Base-by-base conservation (phyloP, 35 echinoderm and acorn worm genomes). In the Diadema setosum region DNA sequence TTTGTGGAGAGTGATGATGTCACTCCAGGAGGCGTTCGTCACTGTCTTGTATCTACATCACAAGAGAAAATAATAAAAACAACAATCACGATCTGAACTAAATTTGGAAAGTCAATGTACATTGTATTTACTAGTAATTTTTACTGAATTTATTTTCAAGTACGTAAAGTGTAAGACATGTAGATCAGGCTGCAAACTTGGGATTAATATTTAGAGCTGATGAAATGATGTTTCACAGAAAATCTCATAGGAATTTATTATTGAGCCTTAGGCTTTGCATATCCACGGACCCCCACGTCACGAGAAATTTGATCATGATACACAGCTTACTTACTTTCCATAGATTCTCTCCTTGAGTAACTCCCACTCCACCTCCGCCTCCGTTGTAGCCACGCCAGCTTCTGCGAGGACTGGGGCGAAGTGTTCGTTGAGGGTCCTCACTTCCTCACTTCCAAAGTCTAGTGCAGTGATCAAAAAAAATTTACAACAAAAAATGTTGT, bases 321-420 rank as follows among this genome's bases (percentile, higher is more conserved):
- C n/a, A 20, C 39, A 35, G 8, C 7, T 80, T 32, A 78, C 7
- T 12, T 86, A 86, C 84, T 56, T 86, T 86, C 46, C 59, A 70
- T 86, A 86, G n/a, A 67, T 6, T 70, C 84, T 65, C 32, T 73
- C n/a, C 59, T 86, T 86, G 20, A 73, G 30, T 36, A 86, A n/a
- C 52, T 86, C 37, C 84, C 84, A 86, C 59, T 86, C 84, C 31
- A 86, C 58, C 12, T 39, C 57, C 12, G 44, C 29, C 14, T 44
- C 58, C 20, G 1, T 21, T 39, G 44, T 17, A 69, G n/a, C 59
- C 25, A 86, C 84, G 36, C 59, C 84, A 70, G 58, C 61, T 14
- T 15, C 39, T 43, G 65, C 40, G 16, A 85, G 31, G 12, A 44
- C 80, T 12, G 39, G 80, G n/a, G 15, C 11, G 29, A 82, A 82